Evolutionary conservation across 2,888 invertebrate genomes (phyloP), one percentile per base, ranked within the genome.

Genomic region (Horisme vitalbata): DNA sequence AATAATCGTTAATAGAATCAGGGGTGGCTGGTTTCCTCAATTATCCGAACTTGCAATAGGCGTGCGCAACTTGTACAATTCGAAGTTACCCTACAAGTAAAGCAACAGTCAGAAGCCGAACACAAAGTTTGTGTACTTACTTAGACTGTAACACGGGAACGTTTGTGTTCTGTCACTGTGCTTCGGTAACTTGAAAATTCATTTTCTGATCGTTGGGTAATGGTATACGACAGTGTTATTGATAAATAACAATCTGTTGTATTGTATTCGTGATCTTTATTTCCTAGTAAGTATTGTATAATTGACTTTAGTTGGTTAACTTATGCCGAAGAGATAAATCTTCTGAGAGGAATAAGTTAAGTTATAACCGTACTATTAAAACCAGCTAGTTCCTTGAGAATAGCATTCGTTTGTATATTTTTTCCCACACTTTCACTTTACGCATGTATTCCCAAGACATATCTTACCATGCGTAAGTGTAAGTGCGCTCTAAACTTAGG

Each of bases 1-100:
- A 48, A 50, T 53, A 55, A 54, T 51, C 62, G 61, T 67, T 65
- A 63, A 63, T 60, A 63, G 59, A 59, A 60, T 65, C 56, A 59
- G 52, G 65, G 64, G 63, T 51, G 53, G 54, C 57, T 58, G 53
- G 56, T 56, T 57, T 63, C 59, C 63, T 61, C 59, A 59, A 59
- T 62, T 58, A 57, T 45, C 45, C 54, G 34, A 55, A 57, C 50
- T 52, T 46, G 47, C 53, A 50, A 26, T 53, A 59, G 57, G 55
- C 59, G 63, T 62, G 61, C 61, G 61, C 62, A 61, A 56, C 56
- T 54, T 53, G 26, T 41, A 28, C 34, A 30, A 38, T 38, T 50
- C 24, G n/a, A 54, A 46, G 41, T 44, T 45, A 21, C 21, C 13
- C 44, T 15, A 49, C 44, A 21, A 44, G 30, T 33, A 48, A 33